Evolutionary conservation across 2,113 vertebrate species (phyloP).

Genomic region (Lophura nycthemera): DNA sequence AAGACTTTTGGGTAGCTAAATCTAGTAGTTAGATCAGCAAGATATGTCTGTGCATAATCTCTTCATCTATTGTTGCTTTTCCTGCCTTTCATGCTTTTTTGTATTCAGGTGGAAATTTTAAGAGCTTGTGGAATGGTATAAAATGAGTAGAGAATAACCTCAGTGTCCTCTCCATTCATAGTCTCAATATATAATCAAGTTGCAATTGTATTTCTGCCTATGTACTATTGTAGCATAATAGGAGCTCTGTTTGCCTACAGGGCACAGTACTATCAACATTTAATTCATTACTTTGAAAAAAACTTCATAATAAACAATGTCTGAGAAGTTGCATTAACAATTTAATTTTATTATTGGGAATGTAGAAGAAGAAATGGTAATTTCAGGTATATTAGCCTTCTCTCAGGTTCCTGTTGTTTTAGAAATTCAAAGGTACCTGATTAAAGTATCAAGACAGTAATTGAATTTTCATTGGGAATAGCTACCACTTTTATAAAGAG

Average conservation of each 20-base stretch:
- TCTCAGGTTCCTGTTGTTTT: neutral
- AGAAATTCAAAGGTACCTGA: neutral
- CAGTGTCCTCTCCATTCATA: neutral
- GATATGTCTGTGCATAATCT: neutral
- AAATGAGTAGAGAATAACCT: slow-evolving; percentile 1
- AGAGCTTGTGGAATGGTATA: neutral
- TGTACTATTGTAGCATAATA: slow-evolving; percentile 34
- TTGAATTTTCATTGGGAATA: neutral
- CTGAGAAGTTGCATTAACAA: slow-evolving; percentile 10
- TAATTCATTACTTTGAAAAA: slow-evolving; percentile 42
- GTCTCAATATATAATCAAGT: neutral
- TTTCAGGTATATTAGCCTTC: neutral
- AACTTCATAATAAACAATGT: neutral
- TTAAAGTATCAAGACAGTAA: neutral
- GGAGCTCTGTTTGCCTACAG: slow-evolving; percentile 17
- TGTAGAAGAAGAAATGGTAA: neutral
- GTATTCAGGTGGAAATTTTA: neutral
- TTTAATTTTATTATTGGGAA: slow-evolving; percentile 33
- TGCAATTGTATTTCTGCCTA: neutral
- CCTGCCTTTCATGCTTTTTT: rapidly evolving
- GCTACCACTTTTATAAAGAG: neutral
- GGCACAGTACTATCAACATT: neutral
- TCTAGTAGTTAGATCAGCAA: neutral
- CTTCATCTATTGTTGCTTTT: neutral
- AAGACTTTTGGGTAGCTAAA: neutral